These are phyloP conservation scores for Zaprionus inermis DNA, from an alignment of 1,140 invertebrate species.

Conservation along the genomic window DNA sequence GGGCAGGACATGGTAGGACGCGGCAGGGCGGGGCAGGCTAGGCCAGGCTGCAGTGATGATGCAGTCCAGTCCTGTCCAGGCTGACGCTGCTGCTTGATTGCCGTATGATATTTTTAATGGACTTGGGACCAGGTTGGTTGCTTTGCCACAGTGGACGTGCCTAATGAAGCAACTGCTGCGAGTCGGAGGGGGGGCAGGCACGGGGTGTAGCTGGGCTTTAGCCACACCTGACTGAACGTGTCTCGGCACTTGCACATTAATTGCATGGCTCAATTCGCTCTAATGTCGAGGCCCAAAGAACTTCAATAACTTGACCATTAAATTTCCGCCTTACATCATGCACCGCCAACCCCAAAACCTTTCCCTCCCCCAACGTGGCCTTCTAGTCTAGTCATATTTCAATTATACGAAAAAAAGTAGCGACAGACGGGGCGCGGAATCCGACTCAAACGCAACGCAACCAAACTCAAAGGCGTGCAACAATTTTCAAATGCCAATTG, in stretches of 20 bases:
- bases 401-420: slow-evolving; percentile 61
- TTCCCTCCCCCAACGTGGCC: background rate
- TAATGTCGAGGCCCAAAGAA: slow-evolving; percentile 43
- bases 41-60: background rate
- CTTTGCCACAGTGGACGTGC: slow-evolving; percentile 17
- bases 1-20: background rate
- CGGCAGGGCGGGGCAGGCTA: background rate
- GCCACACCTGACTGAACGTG: slow-evolving; percentile 40
- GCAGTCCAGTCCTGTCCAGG: background rate
- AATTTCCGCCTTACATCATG: slow-evolving; percentile 32
- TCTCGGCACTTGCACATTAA: slow-evolving; percentile 71
- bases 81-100: slow-evolving; percentile 6
- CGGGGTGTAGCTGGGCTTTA: background rate
- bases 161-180: slow-evolving; percentile 55
- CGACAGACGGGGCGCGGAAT: background rate
- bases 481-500: slow-evolving; percentile 80
- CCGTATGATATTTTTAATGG: slow-evolving; percentile 47
- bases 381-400: slow-evolving; percentile 59
- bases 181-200: background rate
- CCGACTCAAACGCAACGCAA: slow-evolving; percentile 40
- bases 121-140: slow-evolving; percentile 27
- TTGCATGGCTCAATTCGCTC: slow-evolving; percentile 69
- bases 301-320: slow-evolving; percentile 58
- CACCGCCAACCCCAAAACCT: background rate
- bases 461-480: slow-evolving; percentile 72